Evolutionary conservation across 2,888 invertebrate genomes (phyloP).

Genomic region (Cactoblastis cactorum): DNA sequence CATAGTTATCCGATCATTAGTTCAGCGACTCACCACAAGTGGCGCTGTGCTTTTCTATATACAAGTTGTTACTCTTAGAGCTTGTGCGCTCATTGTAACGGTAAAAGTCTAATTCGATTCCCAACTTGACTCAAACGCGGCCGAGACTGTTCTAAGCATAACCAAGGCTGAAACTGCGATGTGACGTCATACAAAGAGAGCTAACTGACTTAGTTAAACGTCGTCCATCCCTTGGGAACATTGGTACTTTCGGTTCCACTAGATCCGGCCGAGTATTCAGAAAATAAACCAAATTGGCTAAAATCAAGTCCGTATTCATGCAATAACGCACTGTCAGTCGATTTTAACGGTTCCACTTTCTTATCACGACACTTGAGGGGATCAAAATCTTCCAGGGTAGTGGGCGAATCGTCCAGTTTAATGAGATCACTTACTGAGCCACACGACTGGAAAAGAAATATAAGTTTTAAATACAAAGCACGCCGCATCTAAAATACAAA

Average conservation of each 20-base stretch:
- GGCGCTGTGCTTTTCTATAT: no score
- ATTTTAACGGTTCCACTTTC: slow-evolving; percentile 56
- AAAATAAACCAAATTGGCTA: slow-evolving; percentile 63
- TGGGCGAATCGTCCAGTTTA: slow-evolving; percentile 67
- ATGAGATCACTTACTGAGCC: slow-evolving; percentile 69
- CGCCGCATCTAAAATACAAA: background rate
- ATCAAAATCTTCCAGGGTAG: slow-evolving; percentile 67
- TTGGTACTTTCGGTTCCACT: slow-evolving; percentile 40
- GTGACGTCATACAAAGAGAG: slow-evolving; percentile 15
- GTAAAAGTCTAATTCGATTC: no score
- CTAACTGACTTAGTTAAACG: slow-evolving; percentile 48
- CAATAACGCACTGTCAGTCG: slow-evolving; percentile 82
- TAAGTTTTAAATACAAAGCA: slow-evolving; percentile 37
- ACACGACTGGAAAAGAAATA: slow-evolving; percentile 69
- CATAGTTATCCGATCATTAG: no score
- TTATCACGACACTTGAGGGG: slow-evolving; percentile 61
- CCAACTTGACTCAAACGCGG: background rate
- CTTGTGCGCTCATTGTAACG: no score
- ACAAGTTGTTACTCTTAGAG: no score
- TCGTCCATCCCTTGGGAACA: slow-evolving; percentile 67
- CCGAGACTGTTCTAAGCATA: background rate
- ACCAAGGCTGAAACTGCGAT: background rate
- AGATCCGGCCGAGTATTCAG: slow-evolving; percentile 57
- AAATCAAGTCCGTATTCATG: slow-evolving; percentile 88
- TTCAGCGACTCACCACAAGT: no score